A percentile compares a stretch with the other conserved stretches of the same genome.
phyloP scores from a whole-genome alignment of 2,888 invertebrate genomes.

The Aelia acuminata region DNA sequence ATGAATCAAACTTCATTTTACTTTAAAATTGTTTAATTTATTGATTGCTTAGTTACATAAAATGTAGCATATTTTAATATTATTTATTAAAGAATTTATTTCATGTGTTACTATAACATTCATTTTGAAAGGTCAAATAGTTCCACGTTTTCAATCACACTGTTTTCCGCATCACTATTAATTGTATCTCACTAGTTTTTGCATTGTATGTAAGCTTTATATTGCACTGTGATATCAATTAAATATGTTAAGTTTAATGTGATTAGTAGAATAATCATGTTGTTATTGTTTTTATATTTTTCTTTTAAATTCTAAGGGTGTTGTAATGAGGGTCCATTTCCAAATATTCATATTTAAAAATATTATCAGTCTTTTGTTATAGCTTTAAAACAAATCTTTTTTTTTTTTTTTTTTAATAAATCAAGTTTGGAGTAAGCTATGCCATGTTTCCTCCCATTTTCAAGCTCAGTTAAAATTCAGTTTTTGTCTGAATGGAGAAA shows the following conservation, averaged over 20 bases:
- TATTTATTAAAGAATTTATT: background rate
- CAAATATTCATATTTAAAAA: background rate
- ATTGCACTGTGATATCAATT: constrained; percentile 37
- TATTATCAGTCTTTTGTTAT: background rate
- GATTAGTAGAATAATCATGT: background rate
- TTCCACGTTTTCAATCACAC: background rate
- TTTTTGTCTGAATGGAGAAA: background rate
- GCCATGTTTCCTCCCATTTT: background rate
- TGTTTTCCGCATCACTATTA: background rate
- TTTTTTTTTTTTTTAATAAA: background rate
- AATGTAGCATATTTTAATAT: background rate
- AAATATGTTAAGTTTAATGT: constrained; percentile 1
- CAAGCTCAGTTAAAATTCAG: background rate
- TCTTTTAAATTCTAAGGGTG: background rate
- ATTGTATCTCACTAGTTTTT: constrained; percentile 21
- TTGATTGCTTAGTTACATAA: background rate
- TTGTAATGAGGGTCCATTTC: background rate
- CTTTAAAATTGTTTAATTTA: background rate
- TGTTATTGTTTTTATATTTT: background rate
- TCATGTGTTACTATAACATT: background rate
- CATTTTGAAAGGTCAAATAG: background rate
- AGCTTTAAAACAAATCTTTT: background rate
- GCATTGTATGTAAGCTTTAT: constrained; percentile 35
- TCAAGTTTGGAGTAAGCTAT: background rate
- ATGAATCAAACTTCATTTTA: background rate